Conservation (phyloP, 2,888 invertebrate genomes). For the Acleris literana region DNA sequence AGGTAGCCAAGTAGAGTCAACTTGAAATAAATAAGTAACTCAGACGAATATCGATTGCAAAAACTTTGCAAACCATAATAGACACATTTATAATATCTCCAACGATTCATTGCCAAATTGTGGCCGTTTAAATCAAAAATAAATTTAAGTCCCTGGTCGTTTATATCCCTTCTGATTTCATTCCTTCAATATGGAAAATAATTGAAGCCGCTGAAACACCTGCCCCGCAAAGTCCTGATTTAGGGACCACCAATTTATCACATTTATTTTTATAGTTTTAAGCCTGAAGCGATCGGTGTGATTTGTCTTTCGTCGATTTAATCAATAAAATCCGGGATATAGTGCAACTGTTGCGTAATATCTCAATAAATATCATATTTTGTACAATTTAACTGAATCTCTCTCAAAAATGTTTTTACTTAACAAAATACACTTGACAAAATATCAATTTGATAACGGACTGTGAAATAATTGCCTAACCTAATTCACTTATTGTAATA, state of each 20-base stretch:
- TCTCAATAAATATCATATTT: too few species aligned
- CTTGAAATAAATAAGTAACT: background rate
- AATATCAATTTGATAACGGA: background rate
- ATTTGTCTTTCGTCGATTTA: background rate
- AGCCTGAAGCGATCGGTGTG: background rate
- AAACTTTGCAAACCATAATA: too few species aligned
- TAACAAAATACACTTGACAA: background rate
- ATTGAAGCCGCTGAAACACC: too few species aligned
- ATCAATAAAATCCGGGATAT: too few species aligned
- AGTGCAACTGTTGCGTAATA: too few species aligned
- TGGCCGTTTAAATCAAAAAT: background rate
- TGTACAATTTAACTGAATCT: too few species aligned
- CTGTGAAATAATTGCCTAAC: background rate
- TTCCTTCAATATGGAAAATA: too few species aligned
- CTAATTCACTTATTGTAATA: constrained; percentile 39
- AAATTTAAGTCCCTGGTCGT: background rate
- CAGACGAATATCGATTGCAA: too few species aligned
- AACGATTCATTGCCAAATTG: background rate
- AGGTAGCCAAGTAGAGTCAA: constrained; percentile 4
- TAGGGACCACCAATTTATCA: background rate
- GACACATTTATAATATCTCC: background rate
- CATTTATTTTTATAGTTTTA: constrained; percentile 1
- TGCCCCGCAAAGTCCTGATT: background rate
- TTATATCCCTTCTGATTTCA: too few species aligned
- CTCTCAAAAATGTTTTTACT: background rate